Base-by-base conservation (phyloP, 1,140 invertebrate genomes). In the Harpegnathos saltator region DNA sequence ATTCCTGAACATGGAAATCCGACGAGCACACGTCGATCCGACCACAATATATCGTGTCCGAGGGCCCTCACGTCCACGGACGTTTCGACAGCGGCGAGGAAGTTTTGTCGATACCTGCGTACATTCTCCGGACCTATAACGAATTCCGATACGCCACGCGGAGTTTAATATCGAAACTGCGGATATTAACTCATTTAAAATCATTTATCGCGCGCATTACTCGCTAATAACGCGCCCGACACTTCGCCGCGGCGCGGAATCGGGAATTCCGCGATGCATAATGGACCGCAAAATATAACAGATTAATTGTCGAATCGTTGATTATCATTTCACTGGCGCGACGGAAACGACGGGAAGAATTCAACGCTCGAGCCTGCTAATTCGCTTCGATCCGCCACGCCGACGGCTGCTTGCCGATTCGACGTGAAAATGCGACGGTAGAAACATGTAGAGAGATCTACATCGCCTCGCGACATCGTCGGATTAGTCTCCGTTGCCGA, bases 1-100 rank as follows among this genome's bases (percentile, higher is more conserved):
- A 89, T 90, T 90, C 85, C 85, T 80, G 56, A 88, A 87, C 68
- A 77, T 71, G 83, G 80, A 89, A 88, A 88, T 87, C 66, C 63
- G 78, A 82, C 61, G 73, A 73, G 69, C 50, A 52, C 72, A 68
- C 86, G 83, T 74, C 83, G 78, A 85, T 80, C 78, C 85, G 82
- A 73, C 71, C 85, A 75, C 77, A 65, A 82, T 87, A 72, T 75
- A 88, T 72, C 52, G 83, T 78, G 75, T 74, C 72, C 50, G 75
- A 72, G 66, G 15, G 19, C 71, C 26, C 19, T 50, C 48, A 52
- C 82, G 48, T 65, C 52, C 65, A 71, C 29, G 54, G 17, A 54
- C 54, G 58, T 83, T 59, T 82, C 85, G 59, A 59, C 50, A 75
- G 17, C 26, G 74, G 85, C 73, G 86, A 72, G 86, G 69, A 89